Base-by-base conservation (phyloP, 2,113 vertebrate genomes). In the Empidonax alnorum region DNA sequence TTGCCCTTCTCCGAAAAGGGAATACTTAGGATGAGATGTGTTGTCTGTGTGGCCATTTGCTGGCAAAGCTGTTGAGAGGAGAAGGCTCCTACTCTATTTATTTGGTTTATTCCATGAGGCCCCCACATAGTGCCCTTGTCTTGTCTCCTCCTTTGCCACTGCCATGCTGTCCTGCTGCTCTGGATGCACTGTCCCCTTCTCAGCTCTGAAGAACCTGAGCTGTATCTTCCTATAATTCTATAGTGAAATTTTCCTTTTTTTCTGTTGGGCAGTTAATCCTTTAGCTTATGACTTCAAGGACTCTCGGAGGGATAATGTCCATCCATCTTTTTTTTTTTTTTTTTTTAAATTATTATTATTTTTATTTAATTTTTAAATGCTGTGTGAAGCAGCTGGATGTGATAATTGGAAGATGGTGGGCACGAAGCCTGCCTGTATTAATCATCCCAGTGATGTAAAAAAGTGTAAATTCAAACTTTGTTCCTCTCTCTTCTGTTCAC, bases 381-480 rank as follows among this genome's bases (percentile, higher is more conserved):
- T 42, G 21, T 30, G 9, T 80, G 46, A n/a, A n/a, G 22, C 47
- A 59, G n/a, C 22, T 80, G 58, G 49, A 35, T 53, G 14, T 62
- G 59, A 47, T 86, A 74, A n/a, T 33, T 62, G 50, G 44, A 83
- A 33, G 27, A 44, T 65, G 35, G 22, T 0, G 15, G 31, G 41
- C 59, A 37, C 59, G 63, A 63, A 85, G 5, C 50, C 20, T 20
- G 14, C 30, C 24, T 2, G 2, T 74, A 59, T 39, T 74, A 53
- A 77, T 82, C 28, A 44, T 90, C 16, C 50, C 46, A 62, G 55
- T 2, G 1, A 68, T 25, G 44, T 30, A 83, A 66, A 59, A 80
- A 93, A 88, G 58, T 46, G 37, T 93, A 91, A 90, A 93, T 69
- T 47, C 67, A 84, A 35, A 74, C 22, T 85, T 88, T 67, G 39